Conservation (phyloP, 2,888 invertebrate genomes). For the Selenia dentaria region DNA sequence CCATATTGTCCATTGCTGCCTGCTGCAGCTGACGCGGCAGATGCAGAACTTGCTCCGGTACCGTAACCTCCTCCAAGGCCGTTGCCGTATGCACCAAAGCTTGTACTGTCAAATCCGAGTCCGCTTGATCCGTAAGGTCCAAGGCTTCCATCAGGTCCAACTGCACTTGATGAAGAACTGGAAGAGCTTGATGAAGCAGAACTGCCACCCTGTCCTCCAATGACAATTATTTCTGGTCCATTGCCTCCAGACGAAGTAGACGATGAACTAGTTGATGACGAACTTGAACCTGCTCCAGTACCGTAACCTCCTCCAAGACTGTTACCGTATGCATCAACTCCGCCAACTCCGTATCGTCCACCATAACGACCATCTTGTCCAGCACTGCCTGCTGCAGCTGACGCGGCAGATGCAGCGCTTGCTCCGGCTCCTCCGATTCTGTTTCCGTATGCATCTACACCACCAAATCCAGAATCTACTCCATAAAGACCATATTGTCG, state of each 20-base stretch:
- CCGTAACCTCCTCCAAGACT: background rate
- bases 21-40: slow-evolving; percentile 4
- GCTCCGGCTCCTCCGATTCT: background rate
- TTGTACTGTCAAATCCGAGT: background rate
- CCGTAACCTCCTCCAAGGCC: slow-evolving; percentile 1
- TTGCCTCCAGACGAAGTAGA: background rate
- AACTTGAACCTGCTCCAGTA: background rate
- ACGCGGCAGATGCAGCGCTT: background rate
- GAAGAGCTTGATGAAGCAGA: background rate
- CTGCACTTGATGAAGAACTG: background rate
- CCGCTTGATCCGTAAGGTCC: slow-evolving; percentile 17
- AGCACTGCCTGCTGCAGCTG: background rate
- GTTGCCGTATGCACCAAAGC: background rate
- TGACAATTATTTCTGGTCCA: background rate
- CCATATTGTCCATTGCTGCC: too few species aligned
- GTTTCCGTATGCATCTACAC: background rate
- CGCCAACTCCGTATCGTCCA: background rate
- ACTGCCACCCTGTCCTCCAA: background rate
- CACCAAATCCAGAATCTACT: background rate
- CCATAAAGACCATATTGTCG: background rate
- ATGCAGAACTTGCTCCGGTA: slow-evolving; percentile 5
- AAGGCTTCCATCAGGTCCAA: background rate
- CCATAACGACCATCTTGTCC: background rate
- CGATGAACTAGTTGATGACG: background rate
- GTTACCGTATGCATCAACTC: background rate